Conservation (phyloP, 92 coral and sea anemone genomes). For the Umimayanthus kanabou region DNA sequence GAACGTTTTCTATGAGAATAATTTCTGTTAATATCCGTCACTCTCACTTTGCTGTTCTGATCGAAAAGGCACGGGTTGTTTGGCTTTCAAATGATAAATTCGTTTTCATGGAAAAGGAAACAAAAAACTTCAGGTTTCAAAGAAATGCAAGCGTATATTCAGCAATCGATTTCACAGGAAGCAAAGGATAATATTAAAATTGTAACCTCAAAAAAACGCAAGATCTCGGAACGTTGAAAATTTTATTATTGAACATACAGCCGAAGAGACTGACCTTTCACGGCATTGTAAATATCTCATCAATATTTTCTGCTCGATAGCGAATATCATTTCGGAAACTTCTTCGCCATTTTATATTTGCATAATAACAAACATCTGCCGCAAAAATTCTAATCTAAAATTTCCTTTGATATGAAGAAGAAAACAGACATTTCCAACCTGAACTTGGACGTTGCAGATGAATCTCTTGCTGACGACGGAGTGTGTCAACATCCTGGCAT, state of each 20-base stretch:
- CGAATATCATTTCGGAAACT: background rate
- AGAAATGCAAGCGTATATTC: background rate
- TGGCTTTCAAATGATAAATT: background rate
- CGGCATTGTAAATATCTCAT: background rate
- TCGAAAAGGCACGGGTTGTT: background rate
- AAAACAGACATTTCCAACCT: slow-evolving; percentile 52
- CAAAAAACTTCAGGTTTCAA: background rate
- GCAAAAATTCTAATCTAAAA: background rate
- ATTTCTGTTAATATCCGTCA: background rate
- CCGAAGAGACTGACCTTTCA: background rate
- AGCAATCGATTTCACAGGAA: background rate
- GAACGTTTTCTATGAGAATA: background rate
- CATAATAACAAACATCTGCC: slow-evolving; percentile 25
- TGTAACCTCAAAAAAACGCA: background rate
- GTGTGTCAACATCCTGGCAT: slow-evolving; percentile 61
- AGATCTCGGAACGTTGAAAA: background rate
- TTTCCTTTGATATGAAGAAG: background rate
- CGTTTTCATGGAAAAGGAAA: background rate
- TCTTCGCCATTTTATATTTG: slow-evolving; percentile 22
- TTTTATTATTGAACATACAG: background rate
- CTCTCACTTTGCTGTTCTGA: background rate
- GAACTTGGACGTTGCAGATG: slow-evolving; percentile 72
- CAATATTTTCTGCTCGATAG: background rate
- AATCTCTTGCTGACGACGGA: slow-evolving; percentile 84
- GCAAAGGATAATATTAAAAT: background rate